Evolutionary conservation across 1,140 invertebrate species (phyloP), one percentile per base, ranked within the genome.

Genomic region (Leptonema lineaticorne): DNA sequence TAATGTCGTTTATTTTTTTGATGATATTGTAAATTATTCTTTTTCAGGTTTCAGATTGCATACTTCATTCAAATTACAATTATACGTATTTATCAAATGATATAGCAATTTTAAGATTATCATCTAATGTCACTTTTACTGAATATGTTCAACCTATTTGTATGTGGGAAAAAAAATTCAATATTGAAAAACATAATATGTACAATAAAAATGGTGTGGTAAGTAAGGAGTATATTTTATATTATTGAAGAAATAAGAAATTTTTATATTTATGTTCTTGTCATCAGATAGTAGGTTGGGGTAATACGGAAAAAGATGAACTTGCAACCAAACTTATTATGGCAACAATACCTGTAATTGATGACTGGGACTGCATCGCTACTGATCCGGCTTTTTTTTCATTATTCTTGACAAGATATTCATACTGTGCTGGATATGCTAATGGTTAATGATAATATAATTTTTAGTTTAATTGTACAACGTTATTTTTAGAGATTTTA

Each of bases 81-180:
- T 63, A 67, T 27, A 69, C 69, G 0, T 68, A 71, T 9, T 70
- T 80, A 6, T 77, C 76, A 11, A 71, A 79, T 22, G 81, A 82
- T 63, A 70, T 82, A 22, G 79, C 79, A 37, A 76, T 82, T 7
- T 69, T 82, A 14, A 78, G 77, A 70, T 76, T 82, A 1, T 76
- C 77, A 5, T 75, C 77, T 33, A 72, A 68, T 37, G 72, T 81
- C 2, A 70, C 33, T 48, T 82, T 76, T 62, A 78, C 77, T 1
- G 75, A 78, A 60, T 81, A 77, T 48, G 76, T 82, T 0, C 81
- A 81, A 69, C 79, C 81, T 5, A 78, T 82, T 57, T 82, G 81
- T 70, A 46, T 82, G 29, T 82, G 79, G 80, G 76, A 77, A 14
- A 80, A 77, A 67, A 73, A 81, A n/a, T n/a, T n/a, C 80, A 78